Conservation (phyloP, 2,797 vertebrate species). For the Oreonectes daqikongensis region DNA sequence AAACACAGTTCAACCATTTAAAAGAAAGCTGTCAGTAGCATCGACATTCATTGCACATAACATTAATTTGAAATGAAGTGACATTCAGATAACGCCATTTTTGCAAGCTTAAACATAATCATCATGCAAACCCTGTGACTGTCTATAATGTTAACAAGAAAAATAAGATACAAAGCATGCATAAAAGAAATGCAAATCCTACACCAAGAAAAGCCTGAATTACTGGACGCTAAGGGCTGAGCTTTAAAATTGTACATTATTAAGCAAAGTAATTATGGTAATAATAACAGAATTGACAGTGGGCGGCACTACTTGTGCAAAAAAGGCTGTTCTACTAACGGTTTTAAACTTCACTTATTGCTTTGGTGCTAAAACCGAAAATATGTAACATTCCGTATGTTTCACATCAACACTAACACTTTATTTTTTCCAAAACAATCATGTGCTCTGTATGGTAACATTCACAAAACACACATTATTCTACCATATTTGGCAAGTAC, state of each 20-base stretch:
- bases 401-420: slow-evolving; percentile 51
- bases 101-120: slow-evolving; percentile 27
- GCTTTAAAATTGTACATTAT: slow-evolving; percentile 6
- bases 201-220: background rate
- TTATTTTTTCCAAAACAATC: slow-evolving; percentile 39
- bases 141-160: slow-evolving; percentile 7
- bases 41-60: slow-evolving; percentile 45
- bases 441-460: slow-evolving; percentile 41
- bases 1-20: slow-evolving; percentile 36
- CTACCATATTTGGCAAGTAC: slow-evolving; percentile 46
- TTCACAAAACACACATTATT: slow-evolving; percentile 54
- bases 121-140: slow-evolving; percentile 45
- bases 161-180: slow-evolving; percentile 1
- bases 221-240: background rate
- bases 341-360: slow-evolving; percentile 51
- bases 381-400: slow-evolving; percentile 41
- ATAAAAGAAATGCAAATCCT: slow-evolving; percentile 7
- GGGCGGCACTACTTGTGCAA: slow-evolving; percentile 25
- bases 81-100: slow-evolving; percentile 25
- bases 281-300: slow-evolving; percentile 5
- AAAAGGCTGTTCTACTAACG: slow-evolving; percentile 5
- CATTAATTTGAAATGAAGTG: slow-evolving; percentile 23
- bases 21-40: slow-evolving; percentile 39
- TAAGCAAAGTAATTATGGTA: slow-evolving; percentile 1
- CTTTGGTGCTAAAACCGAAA: slow-evolving; percentile 49